Evolutionary conservation across 2,113 vertebrate species (phyloP), one percentile per base, ranked within the genome.

Genomic region (Gulo gulo): DNA sequence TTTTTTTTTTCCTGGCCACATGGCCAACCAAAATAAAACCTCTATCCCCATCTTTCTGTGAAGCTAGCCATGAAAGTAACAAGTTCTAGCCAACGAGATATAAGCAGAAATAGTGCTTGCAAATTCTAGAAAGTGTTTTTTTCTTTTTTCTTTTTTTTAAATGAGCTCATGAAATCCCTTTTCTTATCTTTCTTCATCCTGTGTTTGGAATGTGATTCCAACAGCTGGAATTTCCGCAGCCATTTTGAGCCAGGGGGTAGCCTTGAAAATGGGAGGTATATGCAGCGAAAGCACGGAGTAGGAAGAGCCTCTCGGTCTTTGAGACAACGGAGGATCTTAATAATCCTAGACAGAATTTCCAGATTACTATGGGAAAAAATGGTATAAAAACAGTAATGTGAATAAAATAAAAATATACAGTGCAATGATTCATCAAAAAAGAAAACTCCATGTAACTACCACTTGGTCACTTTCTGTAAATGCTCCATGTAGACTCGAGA

Each of bases 11-110:
- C 10, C 59, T 69, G 12, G n/a, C 13, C 69, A 55, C 81, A 59
- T 85, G 63, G 59, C 78, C 91, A 96, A 79, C 42, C 47, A 93
- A 97, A 96, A 84, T 76, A 93, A 89, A 94, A 42, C 57, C 29
- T 63, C 3, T 7, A n/a, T 80, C 92, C 42, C 42, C 69, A 90
- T 39, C 5, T 26, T 65, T 94, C 24, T 45, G 12, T 73, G 65
- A 65, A 90, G 1, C 52, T 71, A 65, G 47, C 15, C 87, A 16
- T 90, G 63, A 96, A 97, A 91, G 36, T 84, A 79, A 67, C 73
- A 76, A 69, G 36, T 85, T 95, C 59, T 76, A 29, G 34, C 63
- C 71, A 78, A 34, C 39, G 34, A 21, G 45, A 39, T 55, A 21
- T 39, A 94, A 90, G 34, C 24, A 94, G 55, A 95, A 81, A 91